Evolutionary conservation across 1,140 invertebrate species (phyloP).

Genomic region (Gryon sp.): DNA sequence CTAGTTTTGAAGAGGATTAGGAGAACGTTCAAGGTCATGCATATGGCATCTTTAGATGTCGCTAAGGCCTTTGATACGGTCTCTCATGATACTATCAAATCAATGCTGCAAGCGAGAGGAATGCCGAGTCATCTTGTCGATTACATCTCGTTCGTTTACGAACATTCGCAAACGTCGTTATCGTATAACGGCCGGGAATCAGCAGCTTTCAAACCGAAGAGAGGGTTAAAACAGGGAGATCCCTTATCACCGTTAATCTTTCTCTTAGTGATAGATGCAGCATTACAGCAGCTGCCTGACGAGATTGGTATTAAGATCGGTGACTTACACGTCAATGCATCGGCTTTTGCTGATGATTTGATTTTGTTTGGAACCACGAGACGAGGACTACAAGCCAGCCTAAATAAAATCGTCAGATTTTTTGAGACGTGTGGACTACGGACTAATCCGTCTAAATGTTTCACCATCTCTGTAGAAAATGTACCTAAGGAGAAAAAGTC

Average conservation of each 20-base stretch:
- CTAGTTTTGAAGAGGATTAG: not conserved
- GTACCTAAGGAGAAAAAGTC: conserved; percentile 4
- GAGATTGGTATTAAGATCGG: not conserved
- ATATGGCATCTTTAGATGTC: conserved; percentile 44
- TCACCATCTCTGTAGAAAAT: not conserved
- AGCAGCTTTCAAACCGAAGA: not conserved
- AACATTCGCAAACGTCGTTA: conserved; percentile 2
- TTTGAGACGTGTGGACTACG: not conserved
- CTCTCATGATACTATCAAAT: not conserved
- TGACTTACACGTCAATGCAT: not conserved
- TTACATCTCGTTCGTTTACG: conserved; percentile 28
- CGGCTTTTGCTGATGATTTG: conserved; percentile 13
- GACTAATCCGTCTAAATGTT: not conserved
- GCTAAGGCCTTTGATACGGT: conserved; percentile 53
- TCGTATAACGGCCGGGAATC: not conserved
- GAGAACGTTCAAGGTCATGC: conserved; percentile 4
- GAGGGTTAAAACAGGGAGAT: conserved; percentile 42
- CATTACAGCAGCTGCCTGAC: not conserved
- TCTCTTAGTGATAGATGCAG: conserved; percentile 3
- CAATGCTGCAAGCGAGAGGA: conserved; percentile 5
- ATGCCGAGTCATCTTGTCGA: conserved; percentile 1
- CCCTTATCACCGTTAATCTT: conserved; percentile 55
- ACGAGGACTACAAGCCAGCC: not conserved
- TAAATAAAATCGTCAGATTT: not conserved
- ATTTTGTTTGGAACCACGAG: not conserved